A percentile compares a stretch with the other conserved stretches of the same genome.
Evolutionary conservation across 2,888 invertebrate species (phyloP).

Genomic region (Criorhina ranunculi): DNA sequence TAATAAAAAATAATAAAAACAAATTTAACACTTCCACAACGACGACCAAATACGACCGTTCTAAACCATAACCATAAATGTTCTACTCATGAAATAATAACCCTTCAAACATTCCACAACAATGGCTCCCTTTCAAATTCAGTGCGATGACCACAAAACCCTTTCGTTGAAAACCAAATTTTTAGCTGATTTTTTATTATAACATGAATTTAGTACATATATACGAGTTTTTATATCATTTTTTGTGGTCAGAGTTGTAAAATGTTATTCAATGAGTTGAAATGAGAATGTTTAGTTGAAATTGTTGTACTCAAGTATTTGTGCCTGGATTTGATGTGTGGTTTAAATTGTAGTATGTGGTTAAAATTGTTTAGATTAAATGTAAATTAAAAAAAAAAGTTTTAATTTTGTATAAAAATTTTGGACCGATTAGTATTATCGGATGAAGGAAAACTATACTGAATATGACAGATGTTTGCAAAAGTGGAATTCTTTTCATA

Average conservation of each 20-base stretch:
- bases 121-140: conserved; percentile 17
- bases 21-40: background rate
- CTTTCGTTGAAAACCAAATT: conserved; percentile 29
- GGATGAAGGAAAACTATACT: too few relatives aligned
- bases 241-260: conserved; percentile 6
- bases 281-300: conserved; percentile 28
- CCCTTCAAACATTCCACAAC: conserved; percentile 32
- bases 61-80: background rate
- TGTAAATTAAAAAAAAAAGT: background rate
- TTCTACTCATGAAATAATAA: background rate
- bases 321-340: conserved; percentile 11
- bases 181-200: conserved; percentile 19
- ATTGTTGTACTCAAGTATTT: conserved; percentile 31
- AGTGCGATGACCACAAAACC: conserved; percentile 42
- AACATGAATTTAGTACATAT: background rate
- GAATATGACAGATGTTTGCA: too few relatives aligned
- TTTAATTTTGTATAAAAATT: background rate
- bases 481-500: too few relatives aligned
- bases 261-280: conserved; percentile 20
- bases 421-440: too few relatives aligned
- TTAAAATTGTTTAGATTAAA: background rate
- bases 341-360: conserved; percentile 1
- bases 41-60: background rate
- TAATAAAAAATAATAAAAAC: background rate
- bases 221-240: conserved; percentile 9